Evolutionary conservation across 2,888 invertebrate genomes (phyloP).

Genomic region (Molanna angustata): DNA sequence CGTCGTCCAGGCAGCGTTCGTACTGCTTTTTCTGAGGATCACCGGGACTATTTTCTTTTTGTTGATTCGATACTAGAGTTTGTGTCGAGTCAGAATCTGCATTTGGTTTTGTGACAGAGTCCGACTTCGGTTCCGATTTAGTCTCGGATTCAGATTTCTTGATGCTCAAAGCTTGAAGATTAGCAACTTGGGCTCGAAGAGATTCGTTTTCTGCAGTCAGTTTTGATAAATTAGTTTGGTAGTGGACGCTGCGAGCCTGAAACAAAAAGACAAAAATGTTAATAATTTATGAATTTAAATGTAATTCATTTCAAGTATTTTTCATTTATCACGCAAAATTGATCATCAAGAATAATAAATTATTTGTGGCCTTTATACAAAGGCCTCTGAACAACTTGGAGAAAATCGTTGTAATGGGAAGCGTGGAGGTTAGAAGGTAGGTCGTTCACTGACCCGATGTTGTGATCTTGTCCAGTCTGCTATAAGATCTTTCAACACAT

Average conservation of each 20-base stretch:
- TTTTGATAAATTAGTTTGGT: conserved; percentile 64
- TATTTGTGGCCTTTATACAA: too few relatives aligned
- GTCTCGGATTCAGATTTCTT: conserved; percentile 1
- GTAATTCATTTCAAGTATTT: too few relatives aligned
- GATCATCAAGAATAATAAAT: too few relatives aligned
- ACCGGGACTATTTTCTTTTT: conserved; percentile 44
- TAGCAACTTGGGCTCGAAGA: conserved; percentile 58
- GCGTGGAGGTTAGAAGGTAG: too few relatives aligned
- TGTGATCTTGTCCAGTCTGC: too few relatives aligned
- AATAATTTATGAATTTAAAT: too few relatives aligned
- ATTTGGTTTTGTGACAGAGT: not conserved
- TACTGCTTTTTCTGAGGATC: conserved; percentile 59
- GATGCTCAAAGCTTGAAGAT: conserved; percentile 37
- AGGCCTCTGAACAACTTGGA: too few relatives aligned
- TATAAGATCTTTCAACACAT: too few relatives aligned
- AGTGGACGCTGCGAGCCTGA: conserved; percentile 70
- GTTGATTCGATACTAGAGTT: not conserved
- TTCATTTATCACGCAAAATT: too few relatives aligned
- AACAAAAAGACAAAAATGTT: conserved; percentile 35
- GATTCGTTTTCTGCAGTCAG: conserved; percentile 68
- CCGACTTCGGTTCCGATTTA: conserved; percentile 2
- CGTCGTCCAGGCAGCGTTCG: conserved; percentile 77
- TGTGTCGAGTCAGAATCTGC: not conserved
- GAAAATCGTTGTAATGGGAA: too few relatives aligned
- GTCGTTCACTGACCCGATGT: too few relatives aligned